These are phyloP conservation scores for Drosophila varians DNA, from an alignment of 1,140 invertebrate species.

Conservation along the genomic window DNA sequence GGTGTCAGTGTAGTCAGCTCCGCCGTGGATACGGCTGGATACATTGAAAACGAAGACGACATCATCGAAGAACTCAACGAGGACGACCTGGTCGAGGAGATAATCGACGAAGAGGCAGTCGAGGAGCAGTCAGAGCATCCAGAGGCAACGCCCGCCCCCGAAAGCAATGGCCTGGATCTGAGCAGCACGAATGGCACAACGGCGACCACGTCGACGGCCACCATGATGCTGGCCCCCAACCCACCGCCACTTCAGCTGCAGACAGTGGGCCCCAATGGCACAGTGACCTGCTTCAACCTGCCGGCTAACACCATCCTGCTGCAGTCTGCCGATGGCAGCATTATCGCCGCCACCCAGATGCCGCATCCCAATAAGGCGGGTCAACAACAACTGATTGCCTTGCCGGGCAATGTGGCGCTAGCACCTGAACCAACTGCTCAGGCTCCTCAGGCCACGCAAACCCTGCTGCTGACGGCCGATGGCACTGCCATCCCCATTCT, in stretches of 20 bases:
- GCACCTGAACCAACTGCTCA: slow-evolving; percentile 20
- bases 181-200: slow-evolving; percentile 24
- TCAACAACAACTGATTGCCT: slow-evolving; percentile 69
- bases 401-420: slow-evolving; percentile 57
- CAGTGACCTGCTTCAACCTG: slow-evolving; percentile 77
- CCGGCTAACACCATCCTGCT: slow-evolving; percentile 75
- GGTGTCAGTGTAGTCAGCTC: slow-evolving; percentile 20
- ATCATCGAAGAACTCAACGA: slow-evolving; percentile 73
- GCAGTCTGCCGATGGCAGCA: slow-evolving; percentile 73
- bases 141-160: slow-evolving; percentile 21
- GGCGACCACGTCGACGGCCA: neutral
- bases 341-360: slow-evolving; percentile 67
- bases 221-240: slow-evolving; percentile 41
- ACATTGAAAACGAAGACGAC: slow-evolving; percentile 63
- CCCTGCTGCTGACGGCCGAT: slow-evolving; percentile 69
- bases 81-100: slow-evolving; percentile 76
- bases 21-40: slow-evolving; percentile 31
- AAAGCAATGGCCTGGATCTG: slow-evolving; percentile 48
- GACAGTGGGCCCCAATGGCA: slow-evolving; percentile 74
- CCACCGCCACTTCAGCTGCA: slow-evolving; percentile 64
- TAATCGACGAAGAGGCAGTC: slow-evolving; percentile 64
- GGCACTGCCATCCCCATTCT: slow-evolving; percentile 76
- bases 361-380: slow-evolving; percentile 73
- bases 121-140: slow-evolving; percentile 43
- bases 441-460: slow-evolving; percentile 48